Conservation (phyloP, 2,888 invertebrate genomes). For the Lasioglossum morio region DNA sequence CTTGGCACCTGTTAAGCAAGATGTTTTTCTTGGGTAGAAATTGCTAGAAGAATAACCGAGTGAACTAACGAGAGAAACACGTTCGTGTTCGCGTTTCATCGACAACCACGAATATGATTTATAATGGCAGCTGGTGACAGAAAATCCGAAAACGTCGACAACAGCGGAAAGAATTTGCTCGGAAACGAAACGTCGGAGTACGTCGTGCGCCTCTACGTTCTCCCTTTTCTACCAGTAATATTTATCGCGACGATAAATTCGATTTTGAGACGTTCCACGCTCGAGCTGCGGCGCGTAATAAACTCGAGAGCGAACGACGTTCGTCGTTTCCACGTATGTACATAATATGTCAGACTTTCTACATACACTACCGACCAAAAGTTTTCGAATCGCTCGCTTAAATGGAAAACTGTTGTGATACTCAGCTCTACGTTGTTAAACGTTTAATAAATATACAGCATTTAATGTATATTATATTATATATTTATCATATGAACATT, state of each 20-base stretch:
- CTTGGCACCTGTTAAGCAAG: too few relatives aligned
- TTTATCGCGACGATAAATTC: slow-evolving; percentile 30
- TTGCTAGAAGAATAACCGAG: too few relatives aligned
- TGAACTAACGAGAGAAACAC: too few relatives aligned
- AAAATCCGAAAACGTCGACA: background rate
- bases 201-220: background rate
- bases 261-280: background rate
- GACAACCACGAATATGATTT: background rate
- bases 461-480: too few relatives aligned
- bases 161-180: background rate
- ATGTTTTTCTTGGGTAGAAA: too few relatives aligned
- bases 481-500: too few relatives aligned
- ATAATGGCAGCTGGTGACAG: background rate
- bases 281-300: background rate
- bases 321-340: background rate
- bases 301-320: background rate
- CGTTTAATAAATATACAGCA: too few relatives aligned
- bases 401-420: too few relatives aligned
- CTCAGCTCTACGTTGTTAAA: too few relatives aligned
- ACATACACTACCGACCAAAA: too few relatives aligned
- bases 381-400: too few relatives aligned
- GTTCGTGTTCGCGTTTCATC: too few relatives aligned
- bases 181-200: background rate
- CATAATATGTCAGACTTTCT: background rate
- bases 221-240: slow-evolving; percentile 1